These are phyloP conservation scores for Carassius carassius DNA, from an alignment of 2,113 vertebrate genomes.

Conservation along the genomic window DNA sequence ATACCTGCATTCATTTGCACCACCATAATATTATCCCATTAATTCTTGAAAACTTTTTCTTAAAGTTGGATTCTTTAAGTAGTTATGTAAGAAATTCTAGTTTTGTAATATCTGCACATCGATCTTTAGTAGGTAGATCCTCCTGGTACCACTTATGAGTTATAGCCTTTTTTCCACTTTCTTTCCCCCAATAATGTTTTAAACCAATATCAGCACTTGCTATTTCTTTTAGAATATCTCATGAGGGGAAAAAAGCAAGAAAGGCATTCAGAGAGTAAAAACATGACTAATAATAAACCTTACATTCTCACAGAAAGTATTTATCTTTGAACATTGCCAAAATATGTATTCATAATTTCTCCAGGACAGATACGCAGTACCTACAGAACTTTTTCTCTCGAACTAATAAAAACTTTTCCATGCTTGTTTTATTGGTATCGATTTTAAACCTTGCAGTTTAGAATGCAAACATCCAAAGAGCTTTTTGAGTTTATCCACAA, in stretches of 20 bases:
- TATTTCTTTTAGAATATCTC: neutral
- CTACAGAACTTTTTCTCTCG: neutral
- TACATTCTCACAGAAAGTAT: slow-evolving; percentile 9
- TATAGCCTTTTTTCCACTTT: neutral
- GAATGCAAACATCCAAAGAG: neutral
- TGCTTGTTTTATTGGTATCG: neutral
- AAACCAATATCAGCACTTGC: neutral
- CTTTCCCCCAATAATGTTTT: neutral
- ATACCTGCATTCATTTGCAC: neutral
- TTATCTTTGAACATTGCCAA: neutral
- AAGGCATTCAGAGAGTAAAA: neutral
- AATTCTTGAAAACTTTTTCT: neutral
- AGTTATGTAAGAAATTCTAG: neutral
- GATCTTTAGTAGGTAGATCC: neutral
- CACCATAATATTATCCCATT: neutral
- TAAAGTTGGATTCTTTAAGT: neutral
- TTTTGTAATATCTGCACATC: neutral
- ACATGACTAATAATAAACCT: neutral
- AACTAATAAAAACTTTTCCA: neutral
- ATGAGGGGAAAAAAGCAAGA: neutral
- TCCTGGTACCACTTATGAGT: neutral
- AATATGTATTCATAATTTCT: neutral
- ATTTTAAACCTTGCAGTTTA: neutral
- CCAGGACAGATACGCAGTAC: neutral
- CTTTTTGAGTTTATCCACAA: neutral